Conservation (phyloP, 92 coral and sea anemone genomes). For the Porites rus region DNA sequence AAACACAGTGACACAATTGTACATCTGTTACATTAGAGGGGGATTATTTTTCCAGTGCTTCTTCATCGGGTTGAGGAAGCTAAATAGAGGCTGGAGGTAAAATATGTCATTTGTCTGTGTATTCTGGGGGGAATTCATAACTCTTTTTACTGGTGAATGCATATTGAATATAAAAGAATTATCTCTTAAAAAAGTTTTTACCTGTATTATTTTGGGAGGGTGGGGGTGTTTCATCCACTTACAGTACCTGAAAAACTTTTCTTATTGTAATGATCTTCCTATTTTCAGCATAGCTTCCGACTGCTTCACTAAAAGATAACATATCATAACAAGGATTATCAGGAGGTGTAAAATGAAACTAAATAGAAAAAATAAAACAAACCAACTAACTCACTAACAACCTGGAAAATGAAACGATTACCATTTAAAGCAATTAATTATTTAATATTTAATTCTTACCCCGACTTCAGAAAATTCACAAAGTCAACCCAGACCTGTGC, state of each 20-base stretch:
- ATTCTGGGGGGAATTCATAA: no score
- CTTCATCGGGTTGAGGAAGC: no score
- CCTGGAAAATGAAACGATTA: background rate
- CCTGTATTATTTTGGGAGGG: no score
- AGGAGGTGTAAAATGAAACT: background rate
- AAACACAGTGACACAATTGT: no score
- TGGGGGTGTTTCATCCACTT: no score
- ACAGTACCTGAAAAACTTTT: conserved; percentile 85
- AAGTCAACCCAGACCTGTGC: conserved; percentile 95
- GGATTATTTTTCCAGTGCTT: no score
- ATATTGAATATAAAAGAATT: no score
- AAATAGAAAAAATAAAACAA: background rate
- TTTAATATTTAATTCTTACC: conserved; percentile 58
- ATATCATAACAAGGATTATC: background rate
- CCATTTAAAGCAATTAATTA: background rate
- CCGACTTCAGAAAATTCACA: conserved; percentile 88
- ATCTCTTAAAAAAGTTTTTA: no score
- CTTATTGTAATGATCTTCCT: conserved; percentile 91
- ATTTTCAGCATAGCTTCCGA: conserved; percentile 97
- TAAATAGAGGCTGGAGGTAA: no score
- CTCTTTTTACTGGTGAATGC: no score
- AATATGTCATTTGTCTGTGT: no score
- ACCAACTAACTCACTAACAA: background rate
- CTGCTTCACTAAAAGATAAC: conserved; percentile 76
- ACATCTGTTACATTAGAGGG: no score